phyloP scores from a whole-genome alignment of 2,113 vertebrate genomes.

The Varanus salvator region DNA sequence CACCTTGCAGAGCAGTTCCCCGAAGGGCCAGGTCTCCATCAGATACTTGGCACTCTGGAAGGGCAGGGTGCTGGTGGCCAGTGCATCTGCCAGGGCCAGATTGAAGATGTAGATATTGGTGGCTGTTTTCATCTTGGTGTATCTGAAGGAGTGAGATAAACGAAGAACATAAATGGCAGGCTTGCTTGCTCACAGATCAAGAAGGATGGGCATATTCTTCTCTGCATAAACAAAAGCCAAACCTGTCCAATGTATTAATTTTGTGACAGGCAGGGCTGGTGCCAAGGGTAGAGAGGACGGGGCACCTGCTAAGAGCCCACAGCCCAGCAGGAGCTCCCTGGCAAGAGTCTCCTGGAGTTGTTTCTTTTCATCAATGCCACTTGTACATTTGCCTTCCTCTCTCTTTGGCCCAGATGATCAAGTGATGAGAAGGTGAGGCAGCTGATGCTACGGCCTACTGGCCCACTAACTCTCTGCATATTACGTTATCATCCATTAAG shows the following conservation, averaged over 20 bases:
- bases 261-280: neutral
- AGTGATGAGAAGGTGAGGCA: no score
- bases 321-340: no score
- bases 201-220: no score
- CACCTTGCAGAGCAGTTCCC: conserved; percentile 89
- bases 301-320: no score
- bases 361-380: no score
- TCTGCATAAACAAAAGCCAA: neutral
- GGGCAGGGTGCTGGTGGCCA: conserved; percentile 95
- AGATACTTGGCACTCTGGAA: conserved; percentile 97
- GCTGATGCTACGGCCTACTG: no score
- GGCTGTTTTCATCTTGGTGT: conserved; percentile 98
- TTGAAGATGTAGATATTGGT: conserved; percentile 99
- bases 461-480: no score
- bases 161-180: accelerated
- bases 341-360: no score
- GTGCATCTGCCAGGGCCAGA: conserved; percentile 89
- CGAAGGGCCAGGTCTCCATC: conserved; percentile 96
- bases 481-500: no score
- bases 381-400: no score
- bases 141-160: conserved; percentile 77
- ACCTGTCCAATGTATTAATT: neutral
- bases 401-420: no score
- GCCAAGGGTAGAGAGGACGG: no score
- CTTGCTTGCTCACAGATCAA: neutral